phyloP scores from a whole-genome alignment of 1,140 invertebrate genomes.

The Cotesia typhae region DNA sequence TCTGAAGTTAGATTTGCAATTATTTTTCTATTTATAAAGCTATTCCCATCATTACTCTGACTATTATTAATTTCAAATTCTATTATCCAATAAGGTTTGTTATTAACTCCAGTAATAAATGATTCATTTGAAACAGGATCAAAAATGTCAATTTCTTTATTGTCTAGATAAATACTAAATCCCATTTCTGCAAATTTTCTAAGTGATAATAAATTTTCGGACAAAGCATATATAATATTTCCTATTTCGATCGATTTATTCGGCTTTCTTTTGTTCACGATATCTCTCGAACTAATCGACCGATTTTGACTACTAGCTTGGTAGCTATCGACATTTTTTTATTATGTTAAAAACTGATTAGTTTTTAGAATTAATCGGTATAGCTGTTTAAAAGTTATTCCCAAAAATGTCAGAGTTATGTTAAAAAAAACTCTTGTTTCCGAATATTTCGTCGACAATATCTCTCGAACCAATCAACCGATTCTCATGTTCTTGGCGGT shows the following conservation, averaged over 20 bases:
- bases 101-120: conserved; percentile 28
- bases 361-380: too few species aligned
- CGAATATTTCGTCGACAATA: too few species aligned
- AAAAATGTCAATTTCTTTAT: conserved; percentile 26
- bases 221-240: conserved; percentile 28
- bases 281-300: too few species aligned
- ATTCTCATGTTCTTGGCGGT: too few species aligned
- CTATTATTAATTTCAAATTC: conserved; percentile 28
- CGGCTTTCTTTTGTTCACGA: too few species aligned
- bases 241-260: conserved; percentile 6
- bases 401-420: too few species aligned
- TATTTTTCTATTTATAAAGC: background rate
- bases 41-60: conserved; percentile 11
- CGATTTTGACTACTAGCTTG: too few species aligned
- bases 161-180: conserved; percentile 28
- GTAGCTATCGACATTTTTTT: too few species aligned
- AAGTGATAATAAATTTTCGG: conserved; percentile 27
- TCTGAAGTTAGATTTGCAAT: conserved; percentile 19
- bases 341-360: too few species aligned
- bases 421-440: too few species aligned
- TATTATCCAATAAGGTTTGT: conserved; percentile 38
- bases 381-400: too few species aligned
- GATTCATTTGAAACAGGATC: conserved; percentile 24
- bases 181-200: conserved; percentile 36
- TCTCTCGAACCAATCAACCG: too few species aligned